Percentiles rank a stretch among this genome's conserved stretches.
phyloP scores from a whole-genome alignment of 1,140 invertebrate genomes.

The Limonius californicus region DNA sequence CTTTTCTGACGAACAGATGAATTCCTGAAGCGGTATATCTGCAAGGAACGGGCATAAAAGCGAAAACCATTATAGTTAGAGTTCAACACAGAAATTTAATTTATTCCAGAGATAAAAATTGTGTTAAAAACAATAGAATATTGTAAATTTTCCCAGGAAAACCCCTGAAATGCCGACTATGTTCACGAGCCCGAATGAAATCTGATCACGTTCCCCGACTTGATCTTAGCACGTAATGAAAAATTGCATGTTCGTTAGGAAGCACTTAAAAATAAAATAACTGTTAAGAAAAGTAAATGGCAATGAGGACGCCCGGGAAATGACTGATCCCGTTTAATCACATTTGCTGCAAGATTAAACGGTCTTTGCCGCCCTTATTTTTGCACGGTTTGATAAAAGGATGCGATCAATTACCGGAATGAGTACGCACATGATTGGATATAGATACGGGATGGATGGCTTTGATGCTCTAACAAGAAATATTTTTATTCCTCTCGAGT shows the following conservation, averaged over 20 bases:
- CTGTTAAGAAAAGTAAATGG: conserved; percentile 15
- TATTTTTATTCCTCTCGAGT: conserved; percentile 35
- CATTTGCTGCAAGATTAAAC: conserved; percentile 37
- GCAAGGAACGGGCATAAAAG: no score
- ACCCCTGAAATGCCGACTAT: not conserved
- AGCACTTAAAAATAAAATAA: conserved; percentile 23
- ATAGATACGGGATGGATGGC: conserved; percentile 23
- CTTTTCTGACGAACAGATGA: no score
- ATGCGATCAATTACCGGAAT: conserved; percentile 38
- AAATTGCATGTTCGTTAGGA: conserved; percentile 51
- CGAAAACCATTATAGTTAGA: no score
- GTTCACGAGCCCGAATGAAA: conserved; percentile 29
- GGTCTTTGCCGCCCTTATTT: conserved; percentile 25
- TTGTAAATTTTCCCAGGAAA: no score
- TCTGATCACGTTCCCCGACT: conserved; percentile 47
- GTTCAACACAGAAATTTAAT: no score
- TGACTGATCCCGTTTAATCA: conserved; percentile 27
- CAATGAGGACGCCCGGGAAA: not conserved
- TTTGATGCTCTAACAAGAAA: conserved; percentile 25
- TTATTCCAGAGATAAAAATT: no score
- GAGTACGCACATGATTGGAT: conserved; percentile 35
- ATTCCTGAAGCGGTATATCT: no score
- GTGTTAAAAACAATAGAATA: no score
- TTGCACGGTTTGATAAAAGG: conserved; percentile 28
- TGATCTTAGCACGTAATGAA: conserved; percentile 58